Base-by-base conservation (phyloP, 2,113 vertebrate genomes). In the Elaphurus davidianus region DNA sequence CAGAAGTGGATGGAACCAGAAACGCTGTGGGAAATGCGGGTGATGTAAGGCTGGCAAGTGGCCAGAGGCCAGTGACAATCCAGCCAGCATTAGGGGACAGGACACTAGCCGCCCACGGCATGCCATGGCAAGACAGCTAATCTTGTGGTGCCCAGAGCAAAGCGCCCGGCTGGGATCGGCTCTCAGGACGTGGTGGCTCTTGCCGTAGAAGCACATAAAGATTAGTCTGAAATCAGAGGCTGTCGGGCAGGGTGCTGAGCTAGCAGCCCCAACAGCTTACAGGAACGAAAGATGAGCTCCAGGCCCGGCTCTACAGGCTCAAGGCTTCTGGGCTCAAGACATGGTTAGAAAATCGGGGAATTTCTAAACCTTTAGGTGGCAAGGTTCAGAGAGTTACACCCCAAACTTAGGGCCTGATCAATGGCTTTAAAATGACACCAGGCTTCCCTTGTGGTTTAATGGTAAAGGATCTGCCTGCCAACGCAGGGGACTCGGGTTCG, bases 141-240 rank as follows among this genome's bases (percentile, higher is more conserved):
- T 97, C 97, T 95, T n/a, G 30, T 7, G 23, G 30, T 87, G 83
- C 36, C 54, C 40, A 83, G 83, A 95, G 85, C 93, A 95, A 95
- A 85, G 64, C 4, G 12, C 64, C 47, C 79, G 81, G 91, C 62
- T 87, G 81, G 94, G 57, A 12, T 57, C 17, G 30, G 81, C 91
- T 97, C 82, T 67, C 5, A 19, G 52, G 87, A 52, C 76, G 45
- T 54, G 45, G 10, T 36, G 30, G 43, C 43, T 97, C 81, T 76
- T 92, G 78, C 14, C 52, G 33, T 7, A 64, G 12, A 93, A 23
- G 45, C 43, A 6, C 3, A 47, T 52, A 57, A 59, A 60, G 90
- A 59, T 45, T 19, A 40, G 12, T 21, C 36, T 21, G 27, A 71
- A 84, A 67, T 36, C 86, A 54, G 64, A 40, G 15, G 55, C 62